These are phyloP conservation scores for Tinamus guttatus DNA, from an alignment of 2,113 vertebrate genomes.

Conservation along the genomic window DNA sequence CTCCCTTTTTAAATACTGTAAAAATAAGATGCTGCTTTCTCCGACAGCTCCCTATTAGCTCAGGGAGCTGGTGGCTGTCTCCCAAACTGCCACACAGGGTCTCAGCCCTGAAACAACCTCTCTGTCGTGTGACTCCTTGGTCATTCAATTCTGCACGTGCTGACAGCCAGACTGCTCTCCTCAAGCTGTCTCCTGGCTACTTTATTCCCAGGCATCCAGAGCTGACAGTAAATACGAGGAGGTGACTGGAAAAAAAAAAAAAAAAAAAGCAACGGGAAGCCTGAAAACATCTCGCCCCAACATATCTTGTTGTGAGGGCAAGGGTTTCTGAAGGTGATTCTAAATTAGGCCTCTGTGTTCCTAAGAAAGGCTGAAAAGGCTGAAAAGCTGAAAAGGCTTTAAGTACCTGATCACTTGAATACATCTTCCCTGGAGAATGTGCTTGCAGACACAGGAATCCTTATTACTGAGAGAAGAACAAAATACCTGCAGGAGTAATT, in stretches of 20 bases:
- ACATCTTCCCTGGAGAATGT: not conserved
- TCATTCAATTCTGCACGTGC: not conserved
- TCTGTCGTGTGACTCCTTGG: not conserved
- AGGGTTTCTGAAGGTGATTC: not conserved
- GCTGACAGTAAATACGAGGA: not conserved
- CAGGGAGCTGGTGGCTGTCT: not conserved
- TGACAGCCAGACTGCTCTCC: not conserved
- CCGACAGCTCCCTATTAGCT: not conserved
- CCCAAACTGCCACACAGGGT: not conserved
- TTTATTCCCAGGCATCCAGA: not conserved
- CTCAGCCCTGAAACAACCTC: not conserved
- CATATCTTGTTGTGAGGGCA: not conserved
- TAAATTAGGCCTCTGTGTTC: not conserved
- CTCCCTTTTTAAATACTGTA: not conserved
- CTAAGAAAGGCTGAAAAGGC: fast-evolving
- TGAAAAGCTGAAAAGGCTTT: not conserved
- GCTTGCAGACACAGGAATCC: not conserved
- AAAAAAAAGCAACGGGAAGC: not conserved
- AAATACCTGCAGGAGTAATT: not conserved
- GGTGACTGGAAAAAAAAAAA: not conserved
- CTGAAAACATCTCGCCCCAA: not conserved
- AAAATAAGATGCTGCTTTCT: not conserved
- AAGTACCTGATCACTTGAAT: not conserved
- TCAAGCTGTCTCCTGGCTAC: not conserved
- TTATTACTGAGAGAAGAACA: not conserved